These are phyloP conservation scores for Nephrocerus scutellatus DNA, from an alignment of 2,888 invertebrate genomes.

Conservation along the genomic window DNA sequence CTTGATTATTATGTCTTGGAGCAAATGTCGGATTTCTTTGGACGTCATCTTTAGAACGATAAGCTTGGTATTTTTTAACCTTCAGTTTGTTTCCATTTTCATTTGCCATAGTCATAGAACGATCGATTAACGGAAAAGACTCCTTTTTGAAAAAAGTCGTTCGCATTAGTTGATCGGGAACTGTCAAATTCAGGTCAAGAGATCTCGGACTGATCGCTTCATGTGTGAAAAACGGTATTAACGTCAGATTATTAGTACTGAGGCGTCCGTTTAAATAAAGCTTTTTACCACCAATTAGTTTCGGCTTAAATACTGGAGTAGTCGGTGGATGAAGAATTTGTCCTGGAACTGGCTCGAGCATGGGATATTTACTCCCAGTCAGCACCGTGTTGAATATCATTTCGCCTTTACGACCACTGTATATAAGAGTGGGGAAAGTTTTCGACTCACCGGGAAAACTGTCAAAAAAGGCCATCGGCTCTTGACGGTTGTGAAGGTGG, in stretches of 20 bases:
- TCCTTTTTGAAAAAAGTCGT: too few relatives aligned
- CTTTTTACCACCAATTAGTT: conserved; percentile 29
- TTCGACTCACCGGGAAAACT: conserved; percentile 28
- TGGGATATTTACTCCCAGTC: conserved; percentile 36
- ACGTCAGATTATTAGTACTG: conserved; percentile 29
- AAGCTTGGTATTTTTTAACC: too few relatives aligned
- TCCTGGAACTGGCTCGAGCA: conserved; percentile 45
- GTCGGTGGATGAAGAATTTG: conserved; percentile 41
- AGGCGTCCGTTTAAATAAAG: too few relatives aligned
- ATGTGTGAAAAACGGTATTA: conserved; percentile 43
- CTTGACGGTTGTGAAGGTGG: too few relatives aligned
- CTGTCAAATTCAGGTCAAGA: too few relatives aligned
- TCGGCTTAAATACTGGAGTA: conserved; percentile 36
- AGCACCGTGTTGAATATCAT: conserved; percentile 41
- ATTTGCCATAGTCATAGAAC: too few relatives aligned
- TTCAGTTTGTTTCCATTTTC: too few relatives aligned
- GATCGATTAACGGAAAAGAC: too few relatives aligned
- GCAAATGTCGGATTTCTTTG: too few relatives aligned
- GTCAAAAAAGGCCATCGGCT: conserved; percentile 32
- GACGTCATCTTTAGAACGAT: too few relatives aligned
- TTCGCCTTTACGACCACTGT: conserved; percentile 36
- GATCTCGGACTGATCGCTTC: conserved; percentile 33
- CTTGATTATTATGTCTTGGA: too few relatives aligned
- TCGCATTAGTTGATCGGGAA: too few relatives aligned
- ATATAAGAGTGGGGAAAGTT: conserved; percentile 33